A percentile compares a stretch with the other conserved stretches of the same genome.
phyloP scores from a whole-genome alignment of 2,797 vertebrate genomes.

The Prionace glauca region DNA sequence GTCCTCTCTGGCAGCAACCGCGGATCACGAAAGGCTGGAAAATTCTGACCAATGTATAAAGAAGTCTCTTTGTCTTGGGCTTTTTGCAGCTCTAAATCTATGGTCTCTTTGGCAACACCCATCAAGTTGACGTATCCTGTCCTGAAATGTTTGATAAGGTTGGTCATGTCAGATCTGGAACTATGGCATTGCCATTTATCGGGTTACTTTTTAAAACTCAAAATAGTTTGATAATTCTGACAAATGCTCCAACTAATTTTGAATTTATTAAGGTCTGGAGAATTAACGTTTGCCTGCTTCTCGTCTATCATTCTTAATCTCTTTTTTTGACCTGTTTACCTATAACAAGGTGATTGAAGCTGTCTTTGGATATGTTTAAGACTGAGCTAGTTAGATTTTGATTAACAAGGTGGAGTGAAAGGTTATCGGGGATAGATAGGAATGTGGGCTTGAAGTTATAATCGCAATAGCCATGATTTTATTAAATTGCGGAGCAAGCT shows the following conservation, averaged over 20 bases:
- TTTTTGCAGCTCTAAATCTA: background rate
- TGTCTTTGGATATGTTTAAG: too few relatives aligned
- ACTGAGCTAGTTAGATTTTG: too few relatives aligned
- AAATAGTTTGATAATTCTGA: conserved; percentile 11
- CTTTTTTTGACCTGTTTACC: background rate
- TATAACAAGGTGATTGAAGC: background rate
- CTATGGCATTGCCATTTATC: background rate
- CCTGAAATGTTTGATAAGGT: background rate
- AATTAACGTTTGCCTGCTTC: background rate
- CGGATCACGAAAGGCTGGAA: too few relatives aligned
- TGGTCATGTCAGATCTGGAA: background rate
- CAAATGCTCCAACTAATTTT: background rate
- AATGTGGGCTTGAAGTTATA: too few relatives aligned
- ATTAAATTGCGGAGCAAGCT: too few relatives aligned
- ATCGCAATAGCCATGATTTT: too few relatives aligned
- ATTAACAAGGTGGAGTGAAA: too few relatives aligned
- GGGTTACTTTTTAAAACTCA: background rate
- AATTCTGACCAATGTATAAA: background rate
- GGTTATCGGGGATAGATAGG: too few relatives aligned
- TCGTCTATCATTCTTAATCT: background rate
- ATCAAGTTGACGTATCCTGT: background rate
- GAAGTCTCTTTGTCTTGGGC: background rate
- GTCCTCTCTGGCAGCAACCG: too few relatives aligned
- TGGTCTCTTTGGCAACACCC: too few relatives aligned
- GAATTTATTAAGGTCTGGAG: conserved; percentile 8